Evolutionary conservation across 2,888 invertebrate genomes (phyloP), one percentile per base, ranked within the genome.

Genomic region (Mythimna pallens): DNA sequence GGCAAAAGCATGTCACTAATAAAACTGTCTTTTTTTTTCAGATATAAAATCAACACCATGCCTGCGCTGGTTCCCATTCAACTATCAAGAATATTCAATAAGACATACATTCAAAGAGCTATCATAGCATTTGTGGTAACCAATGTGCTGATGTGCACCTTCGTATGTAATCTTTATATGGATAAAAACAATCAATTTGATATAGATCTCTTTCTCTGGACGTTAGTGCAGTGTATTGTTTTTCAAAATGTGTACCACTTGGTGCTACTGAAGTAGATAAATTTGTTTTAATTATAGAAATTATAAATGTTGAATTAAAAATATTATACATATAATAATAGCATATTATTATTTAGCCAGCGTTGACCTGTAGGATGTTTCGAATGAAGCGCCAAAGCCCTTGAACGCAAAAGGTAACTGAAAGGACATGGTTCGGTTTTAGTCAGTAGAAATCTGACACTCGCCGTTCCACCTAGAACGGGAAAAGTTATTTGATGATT

Each of bases 211-310:
- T 34, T 0, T 10, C 3, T 71, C 5, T 71, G 22, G 73, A 47
- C 25, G 1, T 25, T 72, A 0, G 3, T 54, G 10, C 62, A 72
- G 22, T 72, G 72, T 54, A 43, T 72, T 25, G 12, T 72, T 12
- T 72, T 34, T 54, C 72, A 54, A 12, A 54, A 62, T 43, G 8
- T 72, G 14, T 34, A 43, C 34, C 20, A 6, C 47, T 5, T 47
- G 17, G 14, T 34, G 8, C 3, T 12, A 9, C 10, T 43, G 10
- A 8, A 43, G 10, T 40, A 40, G 3, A 8, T 43, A 43, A 12
- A 12, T 43, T 12, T 12, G 40, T 9, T 43, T 10, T 10, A 43
- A 43, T 43, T 43, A 12, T 12, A 43, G 10, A 30, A 30, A 30
- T 30, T 30, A 30, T 30, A 30, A 30, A 30, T 30, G 30, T 30